Percentiles rank a stretch among this genome's conserved stretches.
Conservation (phyloP, 2,888 invertebrate species). For the Leucophenga maculata region DNA sequence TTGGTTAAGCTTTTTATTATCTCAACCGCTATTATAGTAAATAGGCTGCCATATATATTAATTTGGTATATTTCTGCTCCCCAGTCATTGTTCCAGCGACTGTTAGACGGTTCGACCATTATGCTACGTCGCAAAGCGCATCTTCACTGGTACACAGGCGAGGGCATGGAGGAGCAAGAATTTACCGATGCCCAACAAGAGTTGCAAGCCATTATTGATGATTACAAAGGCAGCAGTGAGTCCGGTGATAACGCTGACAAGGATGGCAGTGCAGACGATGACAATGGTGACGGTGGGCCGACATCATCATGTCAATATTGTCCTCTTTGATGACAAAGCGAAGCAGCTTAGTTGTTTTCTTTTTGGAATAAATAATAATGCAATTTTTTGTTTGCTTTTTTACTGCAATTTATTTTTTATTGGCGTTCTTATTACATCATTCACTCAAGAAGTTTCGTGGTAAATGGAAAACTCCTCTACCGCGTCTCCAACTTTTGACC, state of each 20-base stretch:
- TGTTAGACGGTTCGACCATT: constrained; percentile 83
- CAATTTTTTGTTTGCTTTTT: constrained; percentile 4
- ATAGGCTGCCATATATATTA: too few species aligned
- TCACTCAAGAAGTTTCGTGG: too few species aligned
- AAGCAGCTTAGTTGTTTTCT: neutral
- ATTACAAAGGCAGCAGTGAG: constrained; percentile 73
- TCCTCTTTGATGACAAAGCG: neutral
- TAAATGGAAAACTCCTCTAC: too few species aligned
- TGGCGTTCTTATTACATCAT: too few species aligned
- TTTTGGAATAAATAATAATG: constrained; percentile 18
- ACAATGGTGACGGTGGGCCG: neutral
- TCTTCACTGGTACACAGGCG: constrained; percentile 90
- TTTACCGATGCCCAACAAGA: constrained; percentile 88
- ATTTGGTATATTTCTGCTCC: too few species aligned
- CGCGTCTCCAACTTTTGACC: too few species aligned
- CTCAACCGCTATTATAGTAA: too few species aligned
- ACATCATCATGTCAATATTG: neutral
- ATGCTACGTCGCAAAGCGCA: constrained; percentile 89
- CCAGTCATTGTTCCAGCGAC: constrained; percentile 80
- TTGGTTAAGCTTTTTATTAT: too few species aligned
- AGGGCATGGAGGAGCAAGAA: constrained; percentile 91
- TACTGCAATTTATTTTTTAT: neutral
- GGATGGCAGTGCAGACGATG: constrained; percentile 15
- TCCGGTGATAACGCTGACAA: neutral
- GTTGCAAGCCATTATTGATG: constrained; percentile 81